Base-by-base conservation (phyloP, 2,797 vertebrate genomes). In the Octomys mimax region DNA sequence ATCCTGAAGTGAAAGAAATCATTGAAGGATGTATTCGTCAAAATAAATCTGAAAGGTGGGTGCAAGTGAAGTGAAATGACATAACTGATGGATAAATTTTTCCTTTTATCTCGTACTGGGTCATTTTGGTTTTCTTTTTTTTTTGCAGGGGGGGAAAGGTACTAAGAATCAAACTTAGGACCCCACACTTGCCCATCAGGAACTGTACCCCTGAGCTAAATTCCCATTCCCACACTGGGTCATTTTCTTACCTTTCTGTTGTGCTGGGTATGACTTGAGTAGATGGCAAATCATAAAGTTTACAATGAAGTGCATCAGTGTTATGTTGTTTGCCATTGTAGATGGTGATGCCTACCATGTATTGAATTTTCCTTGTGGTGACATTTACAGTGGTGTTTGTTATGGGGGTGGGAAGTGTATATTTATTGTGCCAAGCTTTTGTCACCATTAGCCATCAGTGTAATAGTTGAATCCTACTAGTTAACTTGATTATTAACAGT, bases 1-100 rank as follows among this genome's bases (percentile, higher is more conserved):
- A 99, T 96, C 99, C 99, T 4, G 99, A 99, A 98, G 99, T 99
- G 96, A 99, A 99, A 98, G 99, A 99, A 98, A 99, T 99, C 97
- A 99, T 99, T 11, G 99, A 99, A 98, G 98, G 99, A 36, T 99
- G 99, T 97, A 99, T 99, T 98, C 99, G 99, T 91, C 99, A 99
- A 98, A 99, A 99, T 97, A 99, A 99, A 96, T 98, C 98, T 18
- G 99, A 99, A 98, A 99, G 99, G 99, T 99, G 95, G 96, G 98
- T 95, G 49, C 61, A 94, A 89, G 42, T 94, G n/a, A 83, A 93
- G 57, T 57, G 33, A 95, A 92, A 87, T 83, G 21, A 91, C 2
- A 66, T 68, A 87, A 92, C 6, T 64, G 16, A 94, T 96, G 36
- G 73, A 64, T 93, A 22, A 73, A 95, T 95, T 96, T 97, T 91